These are phyloP conservation scores for Drosophila persimilis DNA, from an alignment of 1,140 invertebrate genomes.

Conservation along the genomic window DNA sequence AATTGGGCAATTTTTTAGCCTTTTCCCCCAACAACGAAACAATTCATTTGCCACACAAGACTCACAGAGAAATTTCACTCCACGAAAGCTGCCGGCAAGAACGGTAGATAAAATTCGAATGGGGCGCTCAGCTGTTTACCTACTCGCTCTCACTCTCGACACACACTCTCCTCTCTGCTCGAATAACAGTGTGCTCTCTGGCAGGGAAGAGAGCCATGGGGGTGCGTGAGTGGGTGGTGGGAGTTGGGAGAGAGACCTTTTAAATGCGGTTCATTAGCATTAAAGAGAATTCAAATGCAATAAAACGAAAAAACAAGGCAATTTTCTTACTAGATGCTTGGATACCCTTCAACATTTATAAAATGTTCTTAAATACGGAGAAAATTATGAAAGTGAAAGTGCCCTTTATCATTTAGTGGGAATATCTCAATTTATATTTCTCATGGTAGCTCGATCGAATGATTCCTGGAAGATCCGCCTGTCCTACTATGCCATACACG, in stretches of 20 bases:
- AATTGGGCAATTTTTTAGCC: slow-evolving; percentile 5
- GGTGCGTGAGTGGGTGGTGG: too few species aligned
- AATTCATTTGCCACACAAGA: slow-evolving; percentile 18
- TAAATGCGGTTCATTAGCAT: slow-evolving; percentile 23
- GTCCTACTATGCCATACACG: too few species aligned
- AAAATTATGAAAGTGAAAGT: too few species aligned
- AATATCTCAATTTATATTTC: too few species aligned
- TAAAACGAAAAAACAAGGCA: background rate
- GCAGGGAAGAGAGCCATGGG: too few species aligned
- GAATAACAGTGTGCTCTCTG: background rate
- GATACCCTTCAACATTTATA: too few species aligned
- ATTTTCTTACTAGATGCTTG: too few species aligned
- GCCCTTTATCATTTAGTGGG: too few species aligned
- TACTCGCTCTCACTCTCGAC: background rate
- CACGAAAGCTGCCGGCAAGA: slow-evolving; percentile 44
- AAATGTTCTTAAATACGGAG: too few species aligned
- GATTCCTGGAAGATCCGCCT: too few species aligned
- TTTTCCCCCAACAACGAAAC: background rate
- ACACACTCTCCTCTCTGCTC: slow-evolving; percentile 1
- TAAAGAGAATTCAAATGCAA: slow-evolving; percentile 16
- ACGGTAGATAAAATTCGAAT: slow-evolving; percentile 26
- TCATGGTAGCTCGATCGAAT: too few species aligned
- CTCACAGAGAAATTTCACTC: slow-evolving; percentile 32
- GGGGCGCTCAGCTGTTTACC: slow-evolving; percentile 53
- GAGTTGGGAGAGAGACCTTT: background rate